These are phyloP conservation scores for Drosophila sproati DNA, from an alignment of 1,140 invertebrate genomes.

Conservation along the genomic window DNA sequence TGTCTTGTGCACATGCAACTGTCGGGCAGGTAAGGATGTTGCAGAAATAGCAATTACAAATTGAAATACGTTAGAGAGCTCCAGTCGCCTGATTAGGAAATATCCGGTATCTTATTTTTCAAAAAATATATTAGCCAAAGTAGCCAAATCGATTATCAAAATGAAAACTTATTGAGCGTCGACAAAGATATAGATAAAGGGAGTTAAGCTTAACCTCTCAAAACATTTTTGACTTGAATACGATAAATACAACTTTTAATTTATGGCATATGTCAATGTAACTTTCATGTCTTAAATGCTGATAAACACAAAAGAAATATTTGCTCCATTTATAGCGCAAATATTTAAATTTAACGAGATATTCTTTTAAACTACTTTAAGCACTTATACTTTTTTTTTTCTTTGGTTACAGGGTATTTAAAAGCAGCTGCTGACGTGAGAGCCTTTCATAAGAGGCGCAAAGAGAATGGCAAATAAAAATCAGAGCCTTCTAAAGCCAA, in stretches of 20 bases:
- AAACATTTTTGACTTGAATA: too few species aligned
- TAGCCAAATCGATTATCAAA: too few species aligned
- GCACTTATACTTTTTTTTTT: too few species aligned
- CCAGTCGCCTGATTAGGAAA: neutral
- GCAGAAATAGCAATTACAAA: constrained; percentile 59
- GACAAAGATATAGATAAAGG: too few species aligned
- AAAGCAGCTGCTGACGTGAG: neutral
- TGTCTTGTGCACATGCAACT: constrained; percentile 11
- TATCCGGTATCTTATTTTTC: constrained; percentile 4
- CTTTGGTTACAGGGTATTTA: constrained; percentile 14
- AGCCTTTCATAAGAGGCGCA: constrained; percentile 21
- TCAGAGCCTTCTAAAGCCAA: constrained; percentile 47
- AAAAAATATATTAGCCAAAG: too few species aligned
- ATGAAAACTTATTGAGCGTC: too few species aligned
- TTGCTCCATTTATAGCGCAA: too few species aligned
- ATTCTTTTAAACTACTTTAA: neutral
- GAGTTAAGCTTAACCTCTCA: too few species aligned
- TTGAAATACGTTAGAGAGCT: constrained; percentile 48
- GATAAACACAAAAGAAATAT: too few species aligned
- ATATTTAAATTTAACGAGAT: neutral
- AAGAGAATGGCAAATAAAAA: constrained; percentile 76
- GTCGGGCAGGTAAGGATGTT: constrained; percentile 26
- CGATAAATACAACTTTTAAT: too few species aligned
- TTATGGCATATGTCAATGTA: too few species aligned
- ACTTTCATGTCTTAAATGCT: too few species aligned